Conservation (phyloP, 1,140 invertebrate species). For the Leptestheria dahalacensis region DNA sequence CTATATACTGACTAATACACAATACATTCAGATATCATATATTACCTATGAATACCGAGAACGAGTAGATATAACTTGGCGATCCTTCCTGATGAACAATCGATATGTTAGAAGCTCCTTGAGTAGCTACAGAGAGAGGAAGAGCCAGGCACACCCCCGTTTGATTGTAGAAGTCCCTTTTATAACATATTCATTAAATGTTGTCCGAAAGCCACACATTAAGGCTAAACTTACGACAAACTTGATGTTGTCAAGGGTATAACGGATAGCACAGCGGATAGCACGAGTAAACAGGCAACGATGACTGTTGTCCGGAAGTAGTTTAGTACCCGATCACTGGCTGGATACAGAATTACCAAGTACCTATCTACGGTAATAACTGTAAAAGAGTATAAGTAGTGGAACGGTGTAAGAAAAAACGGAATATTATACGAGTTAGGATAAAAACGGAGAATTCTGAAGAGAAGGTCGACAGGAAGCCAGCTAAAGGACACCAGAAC, state of each 20-base stretch:
- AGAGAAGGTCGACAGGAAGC: constrained; percentile 48
- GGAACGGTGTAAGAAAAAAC: neutral
- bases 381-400: neutral
- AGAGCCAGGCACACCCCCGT: neutral
- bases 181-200: neutral
- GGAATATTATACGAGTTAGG: constrained; percentile 28
- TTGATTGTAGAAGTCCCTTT: neutral
- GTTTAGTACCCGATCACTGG: neutral
- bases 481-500: constrained; percentile 36
- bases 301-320: neutral
- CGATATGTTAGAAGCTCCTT: neutral
- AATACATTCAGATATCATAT: too few species aligned
- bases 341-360: neutral
- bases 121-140: neutral
- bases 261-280: neutral
- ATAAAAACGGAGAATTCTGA: constrained; percentile 47
- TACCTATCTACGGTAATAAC: neutral
- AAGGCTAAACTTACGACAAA: too few species aligned
- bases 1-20: too few species aligned
- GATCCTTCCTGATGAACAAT: neutral
- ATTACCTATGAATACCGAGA: constrained; percentile 37
- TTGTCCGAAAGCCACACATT: too few species aligned
- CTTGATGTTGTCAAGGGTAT: neutral
- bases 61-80: constrained; percentile 37
- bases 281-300: neutral